These are phyloP conservation scores for Acrossocheilus wenchowensis DNA, from an alignment of 2,797 vertebrate species.

Conservation along the genomic window DNA sequence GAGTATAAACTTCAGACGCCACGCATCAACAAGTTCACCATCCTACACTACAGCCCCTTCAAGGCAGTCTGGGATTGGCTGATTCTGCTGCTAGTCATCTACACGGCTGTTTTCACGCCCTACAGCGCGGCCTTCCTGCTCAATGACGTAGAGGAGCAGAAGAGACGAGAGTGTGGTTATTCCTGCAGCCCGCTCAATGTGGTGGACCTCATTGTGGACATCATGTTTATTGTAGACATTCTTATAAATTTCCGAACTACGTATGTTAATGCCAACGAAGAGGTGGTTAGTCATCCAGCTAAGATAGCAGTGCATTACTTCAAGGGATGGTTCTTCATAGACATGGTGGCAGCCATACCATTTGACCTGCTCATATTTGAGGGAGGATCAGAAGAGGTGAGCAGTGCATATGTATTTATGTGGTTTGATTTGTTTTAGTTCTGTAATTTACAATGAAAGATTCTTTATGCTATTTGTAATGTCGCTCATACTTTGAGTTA, in stretches of 20 bases:
- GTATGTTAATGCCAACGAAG: conserved; percentile 96
- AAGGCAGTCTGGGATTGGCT: conserved; percentile 99
- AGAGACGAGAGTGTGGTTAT: conserved; percentile 92
- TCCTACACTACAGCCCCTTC: conserved; percentile 98
- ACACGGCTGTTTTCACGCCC: conserved; percentile 97
- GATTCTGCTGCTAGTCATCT: conserved; percentile 96
- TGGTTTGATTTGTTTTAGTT: conserved; percentile 3
- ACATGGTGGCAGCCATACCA: conserved; percentile 98
- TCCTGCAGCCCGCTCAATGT: conserved; percentile 97
- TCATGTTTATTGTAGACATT: conserved; percentile 99
- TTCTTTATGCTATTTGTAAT: not conserved
- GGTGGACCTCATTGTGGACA: conserved; percentile 98
- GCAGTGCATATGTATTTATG: conserved; percentile 45
- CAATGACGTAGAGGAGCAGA: conserved; percentile 93
- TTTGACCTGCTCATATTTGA: conserved; percentile 99
- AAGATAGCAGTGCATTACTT: conserved; percentile 99
- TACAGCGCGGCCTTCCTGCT: conserved; percentile 98
- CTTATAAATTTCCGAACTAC: conserved; percentile 99
- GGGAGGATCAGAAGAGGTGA: conserved; percentile 98
- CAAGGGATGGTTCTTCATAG: conserved; percentile 99
- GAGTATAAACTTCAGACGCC: conserved; percentile 97
- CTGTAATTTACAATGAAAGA: not conserved
- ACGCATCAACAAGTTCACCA: conserved; percentile 96
- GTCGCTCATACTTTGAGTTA: not conserved
- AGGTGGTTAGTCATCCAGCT: conserved; percentile 97